These are phyloP conservation scores for Cydia strobilella DNA, from an alignment of 1,140 invertebrate genomes.

Conservation along the genomic window DNA sequence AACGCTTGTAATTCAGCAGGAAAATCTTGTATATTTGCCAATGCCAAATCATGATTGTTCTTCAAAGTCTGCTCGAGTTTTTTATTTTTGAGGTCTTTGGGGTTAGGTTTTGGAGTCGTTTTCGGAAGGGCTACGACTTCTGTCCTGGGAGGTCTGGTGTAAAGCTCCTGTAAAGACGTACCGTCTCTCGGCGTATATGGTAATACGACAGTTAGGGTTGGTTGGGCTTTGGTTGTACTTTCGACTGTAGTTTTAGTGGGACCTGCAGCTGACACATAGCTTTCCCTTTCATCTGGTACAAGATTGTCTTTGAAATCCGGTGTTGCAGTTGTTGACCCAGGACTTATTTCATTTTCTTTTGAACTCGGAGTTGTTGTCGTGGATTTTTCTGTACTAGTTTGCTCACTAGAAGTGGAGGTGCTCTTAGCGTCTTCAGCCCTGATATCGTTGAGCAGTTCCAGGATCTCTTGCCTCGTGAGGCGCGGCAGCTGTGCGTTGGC, in stretches of 20 bases:
- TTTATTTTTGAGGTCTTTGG: slow-evolving; percentile 48
- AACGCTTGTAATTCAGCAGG: slow-evolving; percentile 68
- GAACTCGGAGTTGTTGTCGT: slow-evolving; percentile 45
- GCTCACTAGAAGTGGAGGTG: slow-evolving; percentile 45
- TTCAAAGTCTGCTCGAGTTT: slow-evolving; percentile 48
- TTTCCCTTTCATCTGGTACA: slow-evolving; percentile 36
- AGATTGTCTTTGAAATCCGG: slow-evolving; percentile 41
- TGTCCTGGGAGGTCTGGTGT: slow-evolving; percentile 66
- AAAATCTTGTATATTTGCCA: slow-evolving; percentile 55
- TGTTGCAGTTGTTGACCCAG: slow-evolving; percentile 40
- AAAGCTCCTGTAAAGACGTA: slow-evolving; percentile 71
- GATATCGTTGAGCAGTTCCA: slow-evolving; percentile 82
- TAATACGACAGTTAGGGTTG: slow-evolving; percentile 65
- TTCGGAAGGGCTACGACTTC: slow-evolving; percentile 66
- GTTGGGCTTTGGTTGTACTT: slow-evolving; percentile 59
- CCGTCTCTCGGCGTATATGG: slow-evolving; percentile 73
- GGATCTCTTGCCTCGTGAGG: slow-evolving; percentile 81
- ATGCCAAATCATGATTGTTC: slow-evolving; percentile 48
- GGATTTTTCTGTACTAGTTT: slow-evolving; percentile 36
- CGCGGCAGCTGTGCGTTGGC: slow-evolving; percentile 80
- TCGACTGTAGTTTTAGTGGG: slow-evolving; percentile 42
- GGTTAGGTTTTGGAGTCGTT: slow-evolving; percentile 59
- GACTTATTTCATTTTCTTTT: slow-evolving; percentile 57
- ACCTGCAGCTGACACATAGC: slow-evolving; percentile 34
- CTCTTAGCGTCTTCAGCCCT: slow-evolving; percentile 76